These are phyloP conservation scores for Eurois occulta DNA, from an alignment of 2,888 invertebrate species.

Conservation along the genomic window DNA sequence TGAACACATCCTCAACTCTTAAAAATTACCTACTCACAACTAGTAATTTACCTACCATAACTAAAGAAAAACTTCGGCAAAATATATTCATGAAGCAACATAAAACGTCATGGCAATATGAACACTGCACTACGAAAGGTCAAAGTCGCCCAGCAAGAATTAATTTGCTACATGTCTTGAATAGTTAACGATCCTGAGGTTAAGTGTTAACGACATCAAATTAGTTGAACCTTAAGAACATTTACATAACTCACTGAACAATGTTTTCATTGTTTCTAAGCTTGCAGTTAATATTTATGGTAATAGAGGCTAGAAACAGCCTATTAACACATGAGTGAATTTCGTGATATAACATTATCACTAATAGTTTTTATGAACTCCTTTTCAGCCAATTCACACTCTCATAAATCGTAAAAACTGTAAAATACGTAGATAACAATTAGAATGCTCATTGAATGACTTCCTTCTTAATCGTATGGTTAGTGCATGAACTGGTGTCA, in stretches of 20 bases:
- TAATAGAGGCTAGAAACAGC: neutral
- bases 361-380: neutral
- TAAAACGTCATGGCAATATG: slow-evolving; percentile 3
- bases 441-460: too few relatives aligned
- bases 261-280: slow-evolving; percentile 27
- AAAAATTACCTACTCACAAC: neutral
- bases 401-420: too few relatives aligned
- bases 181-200: slow-evolving; percentile 42
- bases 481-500: too few relatives aligned
- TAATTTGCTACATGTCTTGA: slow-evolving; percentile 41
- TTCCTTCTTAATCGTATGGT: too few relatives aligned
- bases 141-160: slow-evolving; percentile 39
- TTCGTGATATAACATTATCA: neutral
- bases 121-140: slow-evolving; percentile 32
- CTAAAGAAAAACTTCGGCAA: neutral
- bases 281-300: slow-evolving; percentile 13
- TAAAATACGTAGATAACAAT: too few relatives aligned
- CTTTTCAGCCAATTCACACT: too few relatives aligned
- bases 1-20: neutral
- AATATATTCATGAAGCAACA: slow-evolving; percentile 23
- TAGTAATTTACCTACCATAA: neutral
- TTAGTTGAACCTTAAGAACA: slow-evolving; percentile 35
- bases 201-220: slow-evolving; percentile 50
- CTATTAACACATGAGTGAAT: neutral
- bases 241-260: slow-evolving; percentile 27